These are phyloP conservation scores for Cancer borealis DNA, from an alignment of 2,888 invertebrate species.

Conservation along the genomic window DNA sequence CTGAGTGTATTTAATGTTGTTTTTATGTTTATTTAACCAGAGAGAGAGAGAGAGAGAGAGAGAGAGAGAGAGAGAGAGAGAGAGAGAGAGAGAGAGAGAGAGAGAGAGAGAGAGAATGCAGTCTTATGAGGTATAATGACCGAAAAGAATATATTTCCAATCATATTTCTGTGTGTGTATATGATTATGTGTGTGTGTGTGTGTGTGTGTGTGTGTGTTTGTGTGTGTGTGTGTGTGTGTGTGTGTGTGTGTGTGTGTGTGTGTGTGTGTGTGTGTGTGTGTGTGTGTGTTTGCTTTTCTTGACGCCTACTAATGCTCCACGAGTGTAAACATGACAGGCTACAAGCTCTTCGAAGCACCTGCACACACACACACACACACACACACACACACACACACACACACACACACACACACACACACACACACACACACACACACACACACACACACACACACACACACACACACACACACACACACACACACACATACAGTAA, in stretches of 20 bases:
- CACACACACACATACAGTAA: neutral
- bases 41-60: conserved; percentile 37
- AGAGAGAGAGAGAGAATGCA: neutral
- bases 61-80: conserved; percentile 40
- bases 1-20: neutral
- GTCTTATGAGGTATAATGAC: neutral
- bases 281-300: conserved; percentile 10
- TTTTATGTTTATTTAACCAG: neutral
- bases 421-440: conserved; percentile 5
- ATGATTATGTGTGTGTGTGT: conserved; percentile 17
- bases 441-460: neutral
- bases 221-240: conserved; percentile 40
- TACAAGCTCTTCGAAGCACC: conserved; percentile 9
- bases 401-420: conserved; percentile 11
- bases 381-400: conserved; percentile 18
- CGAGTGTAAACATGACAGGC: neutral
- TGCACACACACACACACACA: conserved; percentile 12
- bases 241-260: conserved; percentile 37
- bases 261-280: conserved; percentile 34
- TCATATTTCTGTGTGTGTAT: neutral
- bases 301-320: neutral
- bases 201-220: conserved; percentile 23
- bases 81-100: conserved; percentile 32
- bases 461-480: too few species aligned
- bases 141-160: neutral